phyloP scores from a whole-genome alignment of 2,797 vertebrate genomes.

The Selene dorsalis region DNA sequence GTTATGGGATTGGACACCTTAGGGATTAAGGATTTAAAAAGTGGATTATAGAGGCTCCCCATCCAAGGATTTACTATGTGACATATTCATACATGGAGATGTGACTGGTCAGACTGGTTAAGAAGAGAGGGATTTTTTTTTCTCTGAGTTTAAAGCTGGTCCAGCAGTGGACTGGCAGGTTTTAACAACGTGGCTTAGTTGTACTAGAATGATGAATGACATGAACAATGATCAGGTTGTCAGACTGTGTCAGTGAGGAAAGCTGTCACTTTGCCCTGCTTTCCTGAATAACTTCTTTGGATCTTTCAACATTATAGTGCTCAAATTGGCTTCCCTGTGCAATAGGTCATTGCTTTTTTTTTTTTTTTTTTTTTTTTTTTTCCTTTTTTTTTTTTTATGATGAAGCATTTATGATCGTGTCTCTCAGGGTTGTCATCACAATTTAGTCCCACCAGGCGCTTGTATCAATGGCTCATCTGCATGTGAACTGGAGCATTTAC shows the following conservation, averaged over 20 bases:
- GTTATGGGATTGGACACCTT: conserved; percentile 76
- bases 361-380: conserved; percentile 60
- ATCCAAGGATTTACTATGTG: conserved; percentile 64
- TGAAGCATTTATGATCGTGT: conserved; percentile 70
- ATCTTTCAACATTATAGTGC: conserved; percentile 41
- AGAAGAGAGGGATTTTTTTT: conserved; percentile 63
- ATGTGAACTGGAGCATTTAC: conserved; percentile 72
- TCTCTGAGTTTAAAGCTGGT: conserved; percentile 61
- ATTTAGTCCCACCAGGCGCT: conserved; percentile 67
- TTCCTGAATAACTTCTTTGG: conserved; percentile 34
- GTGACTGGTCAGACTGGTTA: conserved; percentile 73
- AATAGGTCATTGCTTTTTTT: conserved; percentile 55
- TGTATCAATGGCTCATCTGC: conserved; percentile 62
- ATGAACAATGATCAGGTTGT: conserved; percentile 67
- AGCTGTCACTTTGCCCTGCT: conserved; percentile 37
- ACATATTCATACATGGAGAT: conserved; percentile 73
- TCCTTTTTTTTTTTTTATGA: conserved; percentile 31
- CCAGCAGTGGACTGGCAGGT: conserved; percentile 51
- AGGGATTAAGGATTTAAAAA: conserved; percentile 77
- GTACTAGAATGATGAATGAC: conserved; percentile 54
- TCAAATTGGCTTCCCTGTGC: conserved; percentile 22
- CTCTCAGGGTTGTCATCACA: conserved; percentile 72
- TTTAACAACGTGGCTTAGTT: conserved; percentile 62
- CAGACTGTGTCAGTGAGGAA: conserved; percentile 46
- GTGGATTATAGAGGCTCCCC: conserved; percentile 67